Base-by-base conservation (phyloP, 2,888 invertebrate genomes). In the Andrena fulva region DNA sequence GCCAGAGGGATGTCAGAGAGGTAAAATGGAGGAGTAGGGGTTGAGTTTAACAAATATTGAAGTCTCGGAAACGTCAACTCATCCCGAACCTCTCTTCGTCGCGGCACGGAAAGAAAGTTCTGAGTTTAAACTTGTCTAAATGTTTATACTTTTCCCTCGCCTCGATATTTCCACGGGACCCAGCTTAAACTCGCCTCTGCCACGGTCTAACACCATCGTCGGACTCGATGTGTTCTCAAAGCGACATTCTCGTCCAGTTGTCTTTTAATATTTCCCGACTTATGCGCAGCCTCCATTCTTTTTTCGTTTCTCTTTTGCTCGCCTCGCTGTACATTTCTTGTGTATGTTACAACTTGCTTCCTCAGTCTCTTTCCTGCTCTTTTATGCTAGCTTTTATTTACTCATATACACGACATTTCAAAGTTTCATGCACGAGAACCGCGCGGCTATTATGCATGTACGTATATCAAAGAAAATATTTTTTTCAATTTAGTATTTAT, bases 1-100 rank as follows among this genome's bases (percentile, higher is more conserved):
- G 80, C 72, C 63, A 64, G 83, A 85, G 85, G 76, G 82, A 82
- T 62, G 72, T 75, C 79, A 71, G 79, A 69, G 77, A 80, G 80
- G 83, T 72, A 75, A 80, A 69, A 68, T 10, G 54, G 56, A 56
- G 77, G 70, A 73, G 56, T 82, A 67, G 85, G 68, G 75, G 88
- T 72, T 86, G 89, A 91, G 87, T 91, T 90, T 90, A 90, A 91
- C 91, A 91, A 91, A 90, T 89, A 91, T 91, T 89, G 91, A 91
- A 91, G 91, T 91, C 90, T 85, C 77, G 82, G 84, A 86, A 86
- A 90, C 84, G 90, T 90, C 90, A 85, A 84, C 77, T 68, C 78
- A 70, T 79, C 79, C 74, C 73, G 52, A 68, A 66, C 80, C 73
- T 72, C 68, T 74, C 79, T 76, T 75, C 85, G 77, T 81, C 78